Evolutionary conservation across 2,797 vertebrate genomes (phyloP).

Genomic region (Parauchenoglanis ngamensis): DNA sequence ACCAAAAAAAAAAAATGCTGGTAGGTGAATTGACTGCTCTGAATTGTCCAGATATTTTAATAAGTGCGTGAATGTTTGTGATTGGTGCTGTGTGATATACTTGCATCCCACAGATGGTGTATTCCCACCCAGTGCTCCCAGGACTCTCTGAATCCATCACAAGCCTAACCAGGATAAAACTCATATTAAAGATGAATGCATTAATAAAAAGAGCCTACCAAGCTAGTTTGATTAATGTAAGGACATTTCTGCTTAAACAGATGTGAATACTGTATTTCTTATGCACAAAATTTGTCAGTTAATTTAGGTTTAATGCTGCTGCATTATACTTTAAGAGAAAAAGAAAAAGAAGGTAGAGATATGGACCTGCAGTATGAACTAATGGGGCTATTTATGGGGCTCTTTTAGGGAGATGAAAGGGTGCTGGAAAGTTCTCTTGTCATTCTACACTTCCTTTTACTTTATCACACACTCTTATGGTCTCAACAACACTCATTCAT

Average conservation of each 20-base stretch:
- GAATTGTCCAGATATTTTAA: background rate
- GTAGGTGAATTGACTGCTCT: background rate
- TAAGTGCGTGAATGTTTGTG: background rate
- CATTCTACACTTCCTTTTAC: slow-evolving; percentile 13
- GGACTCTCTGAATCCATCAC: background rate
- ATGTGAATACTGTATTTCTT: background rate
- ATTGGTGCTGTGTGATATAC: too few species aligned
- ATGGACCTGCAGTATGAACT: slow-evolving; percentile 40
- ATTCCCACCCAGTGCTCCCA: background rate
- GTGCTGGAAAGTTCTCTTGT: background rate
- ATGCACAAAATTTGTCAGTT: background rate
- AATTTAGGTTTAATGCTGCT: slow-evolving; percentile 3
- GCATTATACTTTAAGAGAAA: background rate
- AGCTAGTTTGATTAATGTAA: background rate
- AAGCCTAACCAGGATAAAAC: background rate
- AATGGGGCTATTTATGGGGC: slow-evolving; percentile 46
- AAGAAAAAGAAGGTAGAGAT: background rate
- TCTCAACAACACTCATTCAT: background rate
- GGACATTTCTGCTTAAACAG: background rate
- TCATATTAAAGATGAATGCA: background rate
- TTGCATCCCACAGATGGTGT: background rate
- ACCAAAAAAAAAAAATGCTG: background rate
- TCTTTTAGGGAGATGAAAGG: slow-evolving; percentile 50
- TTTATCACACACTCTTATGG: slow-evolving; percentile 19
- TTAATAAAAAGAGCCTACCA: background rate